phyloP scores from a whole-genome alignment of 2,113 vertebrate species.

The Bothrops jararaca region DNA sequence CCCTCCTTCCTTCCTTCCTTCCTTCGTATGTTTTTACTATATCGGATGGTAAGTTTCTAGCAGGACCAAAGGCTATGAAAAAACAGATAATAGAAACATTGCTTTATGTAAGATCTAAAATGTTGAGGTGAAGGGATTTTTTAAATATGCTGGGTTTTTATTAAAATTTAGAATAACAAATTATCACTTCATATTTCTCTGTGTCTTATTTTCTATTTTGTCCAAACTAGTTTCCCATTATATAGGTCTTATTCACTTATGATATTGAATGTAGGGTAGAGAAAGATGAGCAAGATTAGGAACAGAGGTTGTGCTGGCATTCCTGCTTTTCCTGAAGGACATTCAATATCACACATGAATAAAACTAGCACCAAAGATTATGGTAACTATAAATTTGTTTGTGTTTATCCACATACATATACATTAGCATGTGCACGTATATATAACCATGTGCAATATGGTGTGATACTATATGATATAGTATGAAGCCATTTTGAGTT shows the following conservation, averaged over 20 bases:
- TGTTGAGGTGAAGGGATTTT: not conserved
- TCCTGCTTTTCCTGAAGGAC: not conserved
- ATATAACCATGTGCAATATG: not conserved
- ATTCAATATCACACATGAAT: not conserved
- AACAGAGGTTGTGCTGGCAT: not conserved
- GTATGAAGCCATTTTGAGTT: not conserved
- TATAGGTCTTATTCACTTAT: not conserved
- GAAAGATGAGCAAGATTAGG: not conserved
- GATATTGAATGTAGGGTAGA: not conserved
- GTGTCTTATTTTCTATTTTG: not conserved
- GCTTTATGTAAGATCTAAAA: not conserved
- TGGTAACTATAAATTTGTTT: not conserved
- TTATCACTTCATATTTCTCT: not conserved
- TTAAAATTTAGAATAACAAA: not conserved
- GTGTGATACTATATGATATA: not conserved
- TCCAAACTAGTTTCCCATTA: not conserved
- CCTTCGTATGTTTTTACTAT: not conserved
- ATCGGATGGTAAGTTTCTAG: not conserved
- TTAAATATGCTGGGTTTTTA: not conserved
- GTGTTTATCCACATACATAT: not conserved
- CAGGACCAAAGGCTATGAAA: not conserved
- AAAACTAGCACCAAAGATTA: not conserved
- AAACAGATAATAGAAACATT: not conserved
- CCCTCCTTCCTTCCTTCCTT: too few species aligned
- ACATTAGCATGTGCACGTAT: not conserved